Conservation (phyloP, 2,888 invertebrate species). For the Lysandra coridon region DNA sequence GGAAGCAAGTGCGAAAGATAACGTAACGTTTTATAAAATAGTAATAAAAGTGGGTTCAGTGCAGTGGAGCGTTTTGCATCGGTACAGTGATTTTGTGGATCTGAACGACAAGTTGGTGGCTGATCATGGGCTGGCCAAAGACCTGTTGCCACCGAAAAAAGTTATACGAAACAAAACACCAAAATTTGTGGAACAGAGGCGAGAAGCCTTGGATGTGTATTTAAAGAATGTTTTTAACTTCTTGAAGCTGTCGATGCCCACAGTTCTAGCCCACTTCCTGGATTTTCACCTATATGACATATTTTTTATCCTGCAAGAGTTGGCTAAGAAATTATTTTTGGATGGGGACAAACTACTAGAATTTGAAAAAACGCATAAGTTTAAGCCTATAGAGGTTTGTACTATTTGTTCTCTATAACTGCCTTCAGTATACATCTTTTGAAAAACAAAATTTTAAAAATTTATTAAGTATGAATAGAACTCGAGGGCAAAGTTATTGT, state of each 20-base stretch:
- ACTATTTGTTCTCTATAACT: slow-evolving; percentile 23
- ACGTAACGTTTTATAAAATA: slow-evolving; percentile 87
- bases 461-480: background rate
- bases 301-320: slow-evolving; percentile 89
- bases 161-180: slow-evolving; percentile 94
- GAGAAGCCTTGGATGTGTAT: slow-evolving; percentile 74
- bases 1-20: slow-evolving; percentile 82
- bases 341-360: slow-evolving; percentile 86
- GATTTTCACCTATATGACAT: slow-evolving; percentile 95
- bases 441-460: background rate
- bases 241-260: slow-evolving; percentile 89
- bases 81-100: slow-evolving; percentile 95
- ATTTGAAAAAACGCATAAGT: slow-evolving; percentile 82
- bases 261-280: slow-evolving; percentile 90
- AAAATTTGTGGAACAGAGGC: slow-evolving; percentile 82
- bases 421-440: background rate
- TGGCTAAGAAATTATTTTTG: slow-evolving; percentile 88
- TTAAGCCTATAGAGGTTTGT: slow-evolving; percentile 89
- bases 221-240: slow-evolving; percentile 87
- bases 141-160: slow-evolving; percentile 95
- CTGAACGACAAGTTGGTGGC: slow-evolving; percentile 88
- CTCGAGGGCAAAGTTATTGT: slow-evolving; percentile 8
- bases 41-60: slow-evolving; percentile 84
- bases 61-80: slow-evolving; percentile 90
- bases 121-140: slow-evolving; percentile 79